These are phyloP conservation scores for Xylocopa sonorina DNA, from an alignment of 1,140 invertebrate genomes.

Conservation along the genomic window DNA sequence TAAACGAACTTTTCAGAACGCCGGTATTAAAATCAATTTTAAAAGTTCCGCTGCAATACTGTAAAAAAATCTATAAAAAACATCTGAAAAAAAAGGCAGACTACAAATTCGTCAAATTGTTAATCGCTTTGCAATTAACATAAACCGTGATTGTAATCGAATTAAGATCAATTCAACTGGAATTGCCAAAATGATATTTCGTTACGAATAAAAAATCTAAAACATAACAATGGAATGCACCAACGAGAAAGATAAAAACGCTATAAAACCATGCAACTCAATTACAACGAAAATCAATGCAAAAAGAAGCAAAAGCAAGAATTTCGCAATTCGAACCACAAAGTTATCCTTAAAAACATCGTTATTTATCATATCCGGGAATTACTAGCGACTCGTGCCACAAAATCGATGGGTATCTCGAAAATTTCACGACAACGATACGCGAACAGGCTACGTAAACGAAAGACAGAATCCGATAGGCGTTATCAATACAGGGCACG, in stretches of 20 bases:
- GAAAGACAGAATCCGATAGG: not conserved
- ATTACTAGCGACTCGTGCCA: not conserved
- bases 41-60: not conserved
- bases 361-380: not conserved
- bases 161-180: not conserved
- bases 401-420: not conserved
- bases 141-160: not conserved
- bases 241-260: not conserved
- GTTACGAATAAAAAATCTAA: not conserved
- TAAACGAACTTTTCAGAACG: conserved; percentile 18
- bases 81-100: not conserved
- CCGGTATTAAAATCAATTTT: conserved; percentile 1
- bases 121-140: no score
- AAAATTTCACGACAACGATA: conserved; percentile 10
- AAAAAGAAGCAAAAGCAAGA: not conserved
- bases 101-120: not conserved
- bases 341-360: no score
- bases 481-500: not conserved
- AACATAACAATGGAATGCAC: not conserved
- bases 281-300: not conserved
- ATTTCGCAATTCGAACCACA: no score
- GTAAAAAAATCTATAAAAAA: not conserved
- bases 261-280: not conserved
- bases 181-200: not conserved
- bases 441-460: not conserved